Conservation (phyloP, 1,140 invertebrate genomes). For the Cecropterus lyciades region DNA sequence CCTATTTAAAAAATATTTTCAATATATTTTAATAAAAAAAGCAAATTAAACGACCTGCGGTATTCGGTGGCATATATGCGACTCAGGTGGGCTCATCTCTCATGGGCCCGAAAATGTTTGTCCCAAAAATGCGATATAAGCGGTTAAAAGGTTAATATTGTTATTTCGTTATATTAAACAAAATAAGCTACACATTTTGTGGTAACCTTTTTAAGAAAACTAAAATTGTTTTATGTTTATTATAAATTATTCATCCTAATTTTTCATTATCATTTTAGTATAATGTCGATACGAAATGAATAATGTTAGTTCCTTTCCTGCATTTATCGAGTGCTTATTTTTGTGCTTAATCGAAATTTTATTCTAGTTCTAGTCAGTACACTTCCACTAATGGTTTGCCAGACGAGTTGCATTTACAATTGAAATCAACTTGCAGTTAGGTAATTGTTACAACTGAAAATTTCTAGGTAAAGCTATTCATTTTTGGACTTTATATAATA, state of each 20-base stretch:
- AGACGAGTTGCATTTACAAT: slow-evolving; percentile 7
- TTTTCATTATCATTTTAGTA: slow-evolving; percentile 4
- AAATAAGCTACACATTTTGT: not conserved
- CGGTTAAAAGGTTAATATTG: not conserved
- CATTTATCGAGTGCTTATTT: slow-evolving; percentile 56
- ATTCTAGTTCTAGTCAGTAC: slow-evolving; percentile 71
- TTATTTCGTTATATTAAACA: not conserved
- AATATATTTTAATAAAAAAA: no score
- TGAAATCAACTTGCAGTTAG: not conserved
- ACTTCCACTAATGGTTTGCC: slow-evolving; percentile 52
- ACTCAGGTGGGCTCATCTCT: no score
- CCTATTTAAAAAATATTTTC: no score
- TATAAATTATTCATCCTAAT: not conserved
- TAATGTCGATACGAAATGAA: slow-evolving; percentile 3
- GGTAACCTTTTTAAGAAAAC: not conserved
- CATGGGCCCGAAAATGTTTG: no score
- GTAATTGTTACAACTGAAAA: no score
- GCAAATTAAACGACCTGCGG: no score
- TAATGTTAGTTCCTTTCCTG: slow-evolving; percentile 56
- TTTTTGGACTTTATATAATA: no score
- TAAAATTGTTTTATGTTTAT: not conserved
- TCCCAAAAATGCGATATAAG: no score
- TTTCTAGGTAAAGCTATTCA: no score
- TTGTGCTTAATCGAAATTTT: slow-evolving; percentile 47
- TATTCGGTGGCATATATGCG: no score